Evolutionary conservation across 2,113 vertebrate species (phyloP), one percentile per base, ranked within the genome.

Genomic region (Melanostigma gelatinosum): DNA sequence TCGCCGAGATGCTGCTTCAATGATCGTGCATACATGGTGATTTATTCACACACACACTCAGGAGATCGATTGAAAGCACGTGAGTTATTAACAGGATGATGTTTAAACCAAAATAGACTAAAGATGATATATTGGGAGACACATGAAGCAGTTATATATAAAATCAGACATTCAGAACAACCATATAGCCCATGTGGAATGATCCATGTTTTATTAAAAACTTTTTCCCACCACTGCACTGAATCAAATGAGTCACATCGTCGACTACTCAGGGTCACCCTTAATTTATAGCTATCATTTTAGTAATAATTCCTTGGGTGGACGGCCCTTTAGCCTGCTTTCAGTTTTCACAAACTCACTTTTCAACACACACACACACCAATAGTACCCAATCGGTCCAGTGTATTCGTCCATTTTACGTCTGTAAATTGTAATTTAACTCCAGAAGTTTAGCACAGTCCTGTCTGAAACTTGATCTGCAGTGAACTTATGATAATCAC

Each of bases 401-500:
- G 15, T 34, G 8, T 46, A n/a, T n/a, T 27, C 16, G 44, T 15
- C 68, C 16, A 36, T 36, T 60, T 24, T 44, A 34, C n/a, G 44
- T 29, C 18, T 54, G 10, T 4, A 62, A 82, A 70, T 44, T 27
- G 3, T 36, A 20, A 22, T 68, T 12, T 38, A 0, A 68, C 64
- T 63, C 66, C 4, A 40, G 58, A 44, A 38, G 20, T 80, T 72
- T 42, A 58, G 22, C n/a, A 3, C 18, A 42, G n/a, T 42, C 24
- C 8, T 65, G 71, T 36, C 61, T 55, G 16, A 32, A 44, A 27
- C 46, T 27, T 15, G 15, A 65, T 57, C 32, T 46, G 52, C 10
- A 44, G 32, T 46, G 18, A 32, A 32, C 44, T 80, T 46, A 40
- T 5, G 8, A 71, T 61, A 70, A 82, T 67, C 44, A 58, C 60